Evolutionary conservation across 2,797 vertebrate species (phyloP).

Genomic region (Parotocinclus haroldoi): DNA sequence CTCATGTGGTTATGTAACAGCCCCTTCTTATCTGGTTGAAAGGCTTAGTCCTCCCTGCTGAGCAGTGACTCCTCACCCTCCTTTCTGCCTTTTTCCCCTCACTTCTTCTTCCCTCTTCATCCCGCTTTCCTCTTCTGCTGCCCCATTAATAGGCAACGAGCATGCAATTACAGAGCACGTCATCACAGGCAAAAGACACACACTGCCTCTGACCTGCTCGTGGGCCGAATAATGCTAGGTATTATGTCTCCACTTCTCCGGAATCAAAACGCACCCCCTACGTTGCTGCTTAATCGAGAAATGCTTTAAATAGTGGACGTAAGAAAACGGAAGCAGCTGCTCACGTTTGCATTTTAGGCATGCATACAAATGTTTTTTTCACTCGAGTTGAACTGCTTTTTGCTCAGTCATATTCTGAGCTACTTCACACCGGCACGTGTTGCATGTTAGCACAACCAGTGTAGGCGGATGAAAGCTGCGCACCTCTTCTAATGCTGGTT

Average conservation of each 20-base stretch:
- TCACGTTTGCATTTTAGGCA: not conserved
- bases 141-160: constrained; percentile 54
- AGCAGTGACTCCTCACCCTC: constrained; percentile 43
- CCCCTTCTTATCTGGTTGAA: constrained; percentile 58
- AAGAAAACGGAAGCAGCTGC: not conserved
- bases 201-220: constrained; percentile 11
- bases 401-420: not conserved
- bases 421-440: too few species aligned
- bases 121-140: constrained; percentile 37
- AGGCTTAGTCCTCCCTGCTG: constrained; percentile 57
- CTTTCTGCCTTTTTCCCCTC: constrained; percentile 7
- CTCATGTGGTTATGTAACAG: constrained; percentile 75
- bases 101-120: constrained; percentile 2
- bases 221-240: constrained; percentile 16
- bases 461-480: constrained; percentile 29
- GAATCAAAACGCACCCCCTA: constrained; percentile 2
- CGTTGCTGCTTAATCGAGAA: constrained; percentile 1
- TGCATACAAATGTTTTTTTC: not conserved
- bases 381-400: not conserved
- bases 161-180: constrained; percentile 31
- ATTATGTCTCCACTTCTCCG: not conserved
- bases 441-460: constrained; percentile 1
- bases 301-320: not conserved
- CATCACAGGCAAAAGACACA: constrained; percentile 23
- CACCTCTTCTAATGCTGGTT: constrained; percentile 18